A percentile compares a stretch with the other conserved stretches of the same genome.
phyloP scores from a whole-genome alignment of 2,113 vertebrate species.

The Lagopus muta region DNA sequence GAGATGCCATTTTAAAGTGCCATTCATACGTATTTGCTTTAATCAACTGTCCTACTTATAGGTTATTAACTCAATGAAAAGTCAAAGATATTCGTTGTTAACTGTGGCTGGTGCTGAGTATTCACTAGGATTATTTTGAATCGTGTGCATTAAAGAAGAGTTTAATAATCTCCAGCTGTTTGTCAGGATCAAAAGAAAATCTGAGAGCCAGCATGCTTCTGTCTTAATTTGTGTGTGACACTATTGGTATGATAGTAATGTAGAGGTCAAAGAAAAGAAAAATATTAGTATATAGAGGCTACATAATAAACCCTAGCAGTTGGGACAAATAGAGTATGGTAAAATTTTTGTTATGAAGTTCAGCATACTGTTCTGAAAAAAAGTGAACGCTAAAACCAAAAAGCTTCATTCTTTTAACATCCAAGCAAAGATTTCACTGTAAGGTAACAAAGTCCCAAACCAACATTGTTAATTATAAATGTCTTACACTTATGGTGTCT shows the following conservation, averaged over 20 bases:
- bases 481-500: not conserved
- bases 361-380: not conserved
- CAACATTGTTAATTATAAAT: not conserved
- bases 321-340: not conserved
- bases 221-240: not conserved
- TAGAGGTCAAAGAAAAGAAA: not conserved
- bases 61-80: not conserved
- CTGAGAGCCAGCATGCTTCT: not conserved
- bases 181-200: not conserved
- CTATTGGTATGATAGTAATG: not conserved
- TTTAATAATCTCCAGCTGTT: not conserved
- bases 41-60: not conserved
- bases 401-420: not conserved
- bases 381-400: not conserved
- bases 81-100: not conserved
- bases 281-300: not conserved
- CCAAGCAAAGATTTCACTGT: not conserved
- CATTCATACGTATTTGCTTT: not conserved
- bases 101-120: not conserved
- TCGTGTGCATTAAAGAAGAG: not conserved
- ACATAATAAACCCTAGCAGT: not conserved
- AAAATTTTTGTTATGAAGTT: not conserved
- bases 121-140: not conserved
- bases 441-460: not conserved
- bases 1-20: not conserved